These are phyloP conservation scores for Phortica variegata DNA, from an alignment of 1,140 invertebrate genomes.

Conservation along the genomic window DNA sequence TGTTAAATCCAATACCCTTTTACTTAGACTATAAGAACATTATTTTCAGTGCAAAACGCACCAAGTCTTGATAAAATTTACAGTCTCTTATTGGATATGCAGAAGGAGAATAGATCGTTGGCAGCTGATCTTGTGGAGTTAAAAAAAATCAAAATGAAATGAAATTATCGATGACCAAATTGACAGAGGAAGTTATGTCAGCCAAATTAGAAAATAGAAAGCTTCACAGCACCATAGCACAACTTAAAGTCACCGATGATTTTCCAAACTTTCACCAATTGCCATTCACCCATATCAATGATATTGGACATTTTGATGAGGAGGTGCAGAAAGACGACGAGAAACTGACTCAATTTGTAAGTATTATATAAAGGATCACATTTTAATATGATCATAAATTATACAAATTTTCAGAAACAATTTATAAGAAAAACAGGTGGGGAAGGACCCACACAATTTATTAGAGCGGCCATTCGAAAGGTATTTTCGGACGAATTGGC, in stretches of 20 bases:
- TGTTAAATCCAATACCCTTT: no score
- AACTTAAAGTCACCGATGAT: background rate
- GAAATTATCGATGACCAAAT: no score
- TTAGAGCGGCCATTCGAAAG: slow-evolving; percentile 3
- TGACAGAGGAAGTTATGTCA: slow-evolving; percentile 6
- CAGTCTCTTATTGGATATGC: no score
- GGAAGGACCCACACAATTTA: slow-evolving; percentile 7
- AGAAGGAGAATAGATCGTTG: no score
- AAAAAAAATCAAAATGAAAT: no score
- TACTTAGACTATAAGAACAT: no score
- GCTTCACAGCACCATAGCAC: background rate
- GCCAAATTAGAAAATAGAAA: slow-evolving; percentile 8
- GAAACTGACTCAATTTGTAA: slow-evolving; percentile 6
- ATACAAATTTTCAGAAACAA: slow-evolving; percentile 5
- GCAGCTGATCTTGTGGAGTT: no score
- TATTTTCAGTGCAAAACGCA: no score
- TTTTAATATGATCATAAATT: no score
- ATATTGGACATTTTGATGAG: slow-evolving; percentile 4
- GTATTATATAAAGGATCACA: slow-evolving; percentile 2
- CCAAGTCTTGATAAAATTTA: no score
- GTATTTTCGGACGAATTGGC: slow-evolving; percentile 3
- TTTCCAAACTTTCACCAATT: slow-evolving; percentile 2
- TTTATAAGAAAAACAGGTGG: slow-evolving; percentile 3
- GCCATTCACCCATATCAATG: slow-evolving; percentile 3
- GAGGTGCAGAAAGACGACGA: slow-evolving; percentile 4